phyloP scores from a whole-genome alignment of 1,140 invertebrate species.

The Bactericera cockerelli region DNA sequence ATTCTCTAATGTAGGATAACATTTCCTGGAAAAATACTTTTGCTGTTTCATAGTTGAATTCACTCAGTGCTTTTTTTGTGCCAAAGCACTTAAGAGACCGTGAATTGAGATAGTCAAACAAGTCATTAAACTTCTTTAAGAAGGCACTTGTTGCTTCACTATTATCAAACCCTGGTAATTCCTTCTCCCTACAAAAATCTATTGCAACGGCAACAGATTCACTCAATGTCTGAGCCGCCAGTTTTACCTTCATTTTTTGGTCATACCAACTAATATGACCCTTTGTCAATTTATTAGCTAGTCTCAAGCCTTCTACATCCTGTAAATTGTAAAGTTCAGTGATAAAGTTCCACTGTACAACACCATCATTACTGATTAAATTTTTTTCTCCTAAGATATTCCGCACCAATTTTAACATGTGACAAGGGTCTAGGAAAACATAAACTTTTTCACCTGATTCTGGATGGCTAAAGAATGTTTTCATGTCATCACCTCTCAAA shows the following conservation, averaged over 20 bases:
- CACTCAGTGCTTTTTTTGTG: not conserved
- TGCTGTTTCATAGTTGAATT: not conserved
- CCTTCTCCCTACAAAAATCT: not conserved
- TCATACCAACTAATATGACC: conserved; percentile 21
- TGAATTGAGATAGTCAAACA: conserved; percentile 12
- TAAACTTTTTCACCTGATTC: conserved; percentile 16
- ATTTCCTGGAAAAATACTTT: not conserved
- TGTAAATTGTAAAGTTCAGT: conserved; percentile 1
- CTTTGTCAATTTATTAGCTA: conserved; percentile 22
- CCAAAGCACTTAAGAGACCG: not conserved
- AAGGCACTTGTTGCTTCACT: not conserved
- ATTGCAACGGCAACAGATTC: conserved; percentile 9
- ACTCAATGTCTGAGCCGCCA: conserved; percentile 21
- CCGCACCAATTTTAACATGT: conserved; percentile 18
- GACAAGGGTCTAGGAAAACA: conserved; percentile 21
- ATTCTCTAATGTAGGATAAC: not conserved
- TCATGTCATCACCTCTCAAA: not conserved
- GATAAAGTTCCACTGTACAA: conserved; percentile 20
- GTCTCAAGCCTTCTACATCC: conserved; percentile 15
- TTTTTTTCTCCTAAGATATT: conserved; percentile 10
- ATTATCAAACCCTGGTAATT: conserved; percentile 8
- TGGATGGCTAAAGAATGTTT: conserved; percentile 15
- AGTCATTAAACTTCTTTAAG: conserved; percentile 9
- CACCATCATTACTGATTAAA: conserved; percentile 13
- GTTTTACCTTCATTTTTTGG: conserved; percentile 25